These are phyloP conservation scores for Eulemur macaco DNA, from an alignment of 2,113 vertebrate species.

Conservation along the genomic window DNA sequence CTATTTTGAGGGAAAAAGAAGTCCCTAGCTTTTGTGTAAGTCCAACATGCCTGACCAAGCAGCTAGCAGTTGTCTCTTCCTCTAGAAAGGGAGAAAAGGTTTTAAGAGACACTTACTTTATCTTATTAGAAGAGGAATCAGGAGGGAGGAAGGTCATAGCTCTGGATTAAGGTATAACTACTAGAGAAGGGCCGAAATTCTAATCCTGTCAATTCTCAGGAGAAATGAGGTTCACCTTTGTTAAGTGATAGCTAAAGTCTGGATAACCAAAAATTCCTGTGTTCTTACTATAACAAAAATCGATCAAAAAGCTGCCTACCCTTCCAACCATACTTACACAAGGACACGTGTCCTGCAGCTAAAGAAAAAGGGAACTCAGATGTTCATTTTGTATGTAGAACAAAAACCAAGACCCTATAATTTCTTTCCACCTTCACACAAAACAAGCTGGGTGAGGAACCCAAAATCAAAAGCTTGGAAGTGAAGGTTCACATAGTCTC, in stretches of 20 bases:
- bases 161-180: not conserved
- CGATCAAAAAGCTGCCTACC: constrained; percentile 14
- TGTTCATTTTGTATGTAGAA: not conserved
- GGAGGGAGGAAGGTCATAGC: not conserved
- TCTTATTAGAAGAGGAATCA: not conserved
- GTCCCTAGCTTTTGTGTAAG: not conserved
- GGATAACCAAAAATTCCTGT: constrained; percentile 11
- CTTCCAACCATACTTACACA: constrained; percentile 24
- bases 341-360: not conserved
- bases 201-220: not conserved
- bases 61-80: not conserved
- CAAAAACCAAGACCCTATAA: constrained; percentile 5
- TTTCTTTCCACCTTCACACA: constrained; percentile 12
- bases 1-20: not conserved
- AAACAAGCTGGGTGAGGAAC: constrained; percentile 24
- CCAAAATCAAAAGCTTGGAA: not conserved
- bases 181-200: not conserved
- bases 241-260: not conserved
- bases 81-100: not conserved
- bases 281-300: constrained; percentile 26
- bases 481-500: not conserved
- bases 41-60: not conserved
- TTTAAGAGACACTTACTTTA: constrained; percentile 23
- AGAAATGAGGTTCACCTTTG: not conserved
- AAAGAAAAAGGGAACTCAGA: not conserved